Evolutionary conservation across 2,888 invertebrate species (phyloP), one percentile per base, ranked within the genome.

Genomic region (Cheilosia variabilis): DNA sequence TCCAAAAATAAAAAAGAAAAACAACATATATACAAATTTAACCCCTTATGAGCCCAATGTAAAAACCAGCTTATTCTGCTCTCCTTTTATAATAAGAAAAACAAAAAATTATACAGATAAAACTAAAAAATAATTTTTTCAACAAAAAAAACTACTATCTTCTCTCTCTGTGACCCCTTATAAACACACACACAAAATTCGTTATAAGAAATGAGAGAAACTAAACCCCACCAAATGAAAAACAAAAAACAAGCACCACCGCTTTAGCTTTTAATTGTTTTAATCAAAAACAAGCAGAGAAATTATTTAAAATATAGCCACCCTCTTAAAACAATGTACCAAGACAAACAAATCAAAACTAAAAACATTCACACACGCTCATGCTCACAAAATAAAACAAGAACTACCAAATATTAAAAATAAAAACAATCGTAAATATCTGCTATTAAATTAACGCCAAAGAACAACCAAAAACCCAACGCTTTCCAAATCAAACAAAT

Each of bases 331-430:
- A 58, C 31, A 53, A 45, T n/a, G 62, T 22, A 52, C 52, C 52
- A 52, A 52, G 27, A 13, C 22, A 52, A 69, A 69, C 53, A 75
- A 58, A 87, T 17, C 43, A 57, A 58, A 68, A 68, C 13, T 22
- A 53, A 63, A 63, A 90, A 92, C 92, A 92, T 92, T 92, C 92
- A 92, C 92, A 92, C 92, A 92, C 91, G 92, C 92, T 92, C 92
- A 92, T 91, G 92, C 92, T 92, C 92, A 92, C 92, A 89, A 89
- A 83, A 47, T 71, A 57, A 82, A 53, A 72, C 53, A 77, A 66
- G 66, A 78, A 68, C 53, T 69, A 63, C 57, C 63, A 76, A 69
- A 13, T 24, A 52, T 24, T 52, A 15, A 13, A 22, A 22, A 50
- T 22, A 50, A 19, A 63, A 43, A 73, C 57, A 57, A 47, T 31